A percentile compares a stretch with the other conserved stretches of the same genome.
Evolutionary conservation across 2,797 vertebrate species (phyloP).

Genomic region (Peromyscus attwateri): DNA sequence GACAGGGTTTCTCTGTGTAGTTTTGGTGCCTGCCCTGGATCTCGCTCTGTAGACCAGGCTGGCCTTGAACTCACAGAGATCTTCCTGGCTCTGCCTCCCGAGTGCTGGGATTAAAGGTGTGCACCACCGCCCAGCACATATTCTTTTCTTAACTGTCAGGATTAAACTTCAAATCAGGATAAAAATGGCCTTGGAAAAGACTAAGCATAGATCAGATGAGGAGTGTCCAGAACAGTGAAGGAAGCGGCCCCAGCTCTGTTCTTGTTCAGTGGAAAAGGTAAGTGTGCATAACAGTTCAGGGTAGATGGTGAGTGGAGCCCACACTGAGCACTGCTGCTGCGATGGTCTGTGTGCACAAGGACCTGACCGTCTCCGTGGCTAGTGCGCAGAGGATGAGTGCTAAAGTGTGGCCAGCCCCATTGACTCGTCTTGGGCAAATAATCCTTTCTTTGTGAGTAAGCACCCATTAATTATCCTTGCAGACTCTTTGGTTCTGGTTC

Average conservation of each 20-base stretch:
- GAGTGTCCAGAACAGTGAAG: constrained; percentile 29
- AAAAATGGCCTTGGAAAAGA: constrained; percentile 33
- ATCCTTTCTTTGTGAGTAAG: constrained; percentile 7
- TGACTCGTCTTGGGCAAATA: constrained; percentile 11
- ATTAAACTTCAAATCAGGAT: constrained; percentile 46
- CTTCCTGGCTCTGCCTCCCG: too few species aligned
- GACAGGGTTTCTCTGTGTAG: too few species aligned
- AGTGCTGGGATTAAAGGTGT: too few species aligned
- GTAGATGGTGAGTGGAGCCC: neutral
- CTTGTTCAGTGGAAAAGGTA: neutral
- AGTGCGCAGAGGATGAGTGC: neutral
- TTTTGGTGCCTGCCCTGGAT: too few species aligned
- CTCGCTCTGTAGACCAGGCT: too few species aligned
- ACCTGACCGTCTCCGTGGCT: neutral
- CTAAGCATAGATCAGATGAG: neutral
- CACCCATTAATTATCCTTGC: neutral
- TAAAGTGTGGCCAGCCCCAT: neutral
- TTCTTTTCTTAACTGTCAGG: neutral
- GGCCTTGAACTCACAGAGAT: too few species aligned
- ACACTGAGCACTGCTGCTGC: neutral
- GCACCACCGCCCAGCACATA: too few species aligned
- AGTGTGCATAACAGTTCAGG: neutral
- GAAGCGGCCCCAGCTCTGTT: neutral
- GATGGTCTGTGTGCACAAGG: neutral
- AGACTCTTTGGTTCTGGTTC: constrained; percentile 28